These are phyloP conservation scores for Epizoanthus rinbou DNA, from an alignment of 92 coral and sea anemone genomes.

Conservation along the genomic window DNA sequence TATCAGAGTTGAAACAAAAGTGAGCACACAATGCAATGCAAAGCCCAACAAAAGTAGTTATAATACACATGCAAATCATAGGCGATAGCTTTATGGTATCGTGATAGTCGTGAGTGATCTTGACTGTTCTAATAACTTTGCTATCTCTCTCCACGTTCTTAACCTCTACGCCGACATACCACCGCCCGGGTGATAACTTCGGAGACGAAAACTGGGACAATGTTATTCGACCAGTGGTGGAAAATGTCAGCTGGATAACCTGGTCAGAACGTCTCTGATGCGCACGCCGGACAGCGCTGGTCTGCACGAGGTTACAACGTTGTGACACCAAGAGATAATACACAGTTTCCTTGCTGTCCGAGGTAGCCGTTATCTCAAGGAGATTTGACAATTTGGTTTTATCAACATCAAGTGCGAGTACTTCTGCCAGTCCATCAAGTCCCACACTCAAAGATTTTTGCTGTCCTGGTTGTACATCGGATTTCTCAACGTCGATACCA, in stretches of 20 bases:
- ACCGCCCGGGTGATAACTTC: slow-evolving; percentile 67
- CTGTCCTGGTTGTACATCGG: slow-evolving; percentile 57
- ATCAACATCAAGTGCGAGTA: slow-evolving; percentile 55
- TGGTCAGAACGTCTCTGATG: slow-evolving; percentile 27
- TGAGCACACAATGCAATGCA: slow-evolving; percentile 80
- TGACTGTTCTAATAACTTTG: slow-evolving; percentile 29
- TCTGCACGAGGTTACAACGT: slow-evolving; percentile 56
- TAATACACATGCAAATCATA: slow-evolving; percentile 54
- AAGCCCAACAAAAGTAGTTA: slow-evolving; percentile 63
- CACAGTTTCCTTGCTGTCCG: slow-evolving; percentile 49
- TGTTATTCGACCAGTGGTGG: slow-evolving; percentile 82
- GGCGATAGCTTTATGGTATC: slow-evolving; percentile 55
- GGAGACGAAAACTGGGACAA: slow-evolving; percentile 82
- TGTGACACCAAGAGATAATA: slow-evolving; percentile 74
- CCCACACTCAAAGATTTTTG: slow-evolving; percentile 49
- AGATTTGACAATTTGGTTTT: slow-evolving; percentile 53
- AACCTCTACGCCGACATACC: slow-evolving; percentile 83
- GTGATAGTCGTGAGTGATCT: slow-evolving; percentile 63
- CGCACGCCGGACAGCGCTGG: slow-evolving; percentile 45
- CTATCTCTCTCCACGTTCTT: slow-evolving; percentile 24
- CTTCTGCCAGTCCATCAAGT: slow-evolving; percentile 4
- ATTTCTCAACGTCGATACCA: background rate
- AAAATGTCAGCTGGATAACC: slow-evolving; percentile 67
- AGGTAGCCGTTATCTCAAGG: slow-evolving; percentile 70
- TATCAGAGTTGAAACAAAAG: slow-evolving; percentile 70